These are phyloP conservation scores for Coptodon rendalli DNA, from an alignment of 2,113 vertebrate genomes.

Conservation along the genomic window DNA sequence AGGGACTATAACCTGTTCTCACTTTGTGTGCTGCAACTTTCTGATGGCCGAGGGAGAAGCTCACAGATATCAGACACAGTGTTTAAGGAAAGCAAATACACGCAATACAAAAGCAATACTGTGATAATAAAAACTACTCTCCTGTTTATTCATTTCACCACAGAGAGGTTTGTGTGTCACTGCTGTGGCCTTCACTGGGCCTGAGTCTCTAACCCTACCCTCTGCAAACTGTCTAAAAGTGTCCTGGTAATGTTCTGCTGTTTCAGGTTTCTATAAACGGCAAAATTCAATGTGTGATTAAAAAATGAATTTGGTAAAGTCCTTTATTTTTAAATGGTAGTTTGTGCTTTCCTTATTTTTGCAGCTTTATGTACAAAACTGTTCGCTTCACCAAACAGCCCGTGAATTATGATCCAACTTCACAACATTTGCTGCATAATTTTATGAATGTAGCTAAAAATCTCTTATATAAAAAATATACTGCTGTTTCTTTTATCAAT, in stretches of 20 bases:
- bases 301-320: background rate
- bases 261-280: background rate
- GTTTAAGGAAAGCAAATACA: background rate
- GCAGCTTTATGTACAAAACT: background rate
- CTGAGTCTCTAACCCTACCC: background rate
- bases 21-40: background rate
- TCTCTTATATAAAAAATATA: background rate
- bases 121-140: background rate
- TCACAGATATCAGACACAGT: background rate
- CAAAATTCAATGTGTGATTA: background rate
- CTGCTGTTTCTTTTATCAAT: background rate
- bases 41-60: background rate
- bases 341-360: background rate
- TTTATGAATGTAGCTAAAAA: background rate
- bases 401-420: background rate
- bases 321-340: background rate
- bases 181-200: background rate
- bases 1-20: too few relatives aligned
- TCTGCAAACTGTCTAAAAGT: background rate
- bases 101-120: background rate
- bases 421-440: background rate
- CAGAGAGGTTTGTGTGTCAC: rapidly evolving
- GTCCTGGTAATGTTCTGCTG: background rate
- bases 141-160: rapidly evolving
- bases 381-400: background rate